Evolutionary conservation across 2,113 vertebrate genomes (phyloP).

Genomic region (Pterocles burchelli): DNA sequence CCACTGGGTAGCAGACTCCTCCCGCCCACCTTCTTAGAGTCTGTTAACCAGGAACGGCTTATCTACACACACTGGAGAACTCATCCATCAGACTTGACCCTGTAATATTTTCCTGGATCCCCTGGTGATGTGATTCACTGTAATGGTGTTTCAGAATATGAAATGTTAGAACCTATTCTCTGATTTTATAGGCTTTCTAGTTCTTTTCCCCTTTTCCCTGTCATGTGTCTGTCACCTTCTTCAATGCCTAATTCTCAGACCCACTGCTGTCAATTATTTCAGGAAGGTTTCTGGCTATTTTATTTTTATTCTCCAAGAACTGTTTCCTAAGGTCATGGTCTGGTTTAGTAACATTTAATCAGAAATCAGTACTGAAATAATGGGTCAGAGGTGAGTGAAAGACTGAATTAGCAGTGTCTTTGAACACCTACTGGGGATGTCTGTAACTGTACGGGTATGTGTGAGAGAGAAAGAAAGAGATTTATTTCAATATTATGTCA

Average conservation of each 20-base stretch:
- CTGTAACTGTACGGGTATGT: neutral
- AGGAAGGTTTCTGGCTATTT: neutral
- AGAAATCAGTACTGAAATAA: neutral
- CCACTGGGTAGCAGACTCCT: neutral
- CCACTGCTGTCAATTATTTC: neutral
- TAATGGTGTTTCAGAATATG: neutral
- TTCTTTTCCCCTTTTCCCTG: neutral
- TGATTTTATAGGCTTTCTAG: neutral
- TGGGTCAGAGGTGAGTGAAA: neutral
- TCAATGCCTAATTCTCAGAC: neutral
- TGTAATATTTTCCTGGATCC: neutral
- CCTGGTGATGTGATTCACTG: neutral
- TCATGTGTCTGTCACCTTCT: neutral
- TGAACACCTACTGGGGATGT: neutral
- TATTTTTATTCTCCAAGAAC: neutral
- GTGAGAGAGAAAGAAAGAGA: neutral
- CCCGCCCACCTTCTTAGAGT: neutral
- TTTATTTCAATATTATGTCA: constrained; percentile 67
- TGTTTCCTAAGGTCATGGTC: neutral
- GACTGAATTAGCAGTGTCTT: neutral
- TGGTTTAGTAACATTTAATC: neutral
- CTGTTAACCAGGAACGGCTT: neutral
- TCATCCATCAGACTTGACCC: neutral
- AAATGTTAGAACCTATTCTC: neutral
- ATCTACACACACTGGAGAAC: neutral